Conservation (phyloP, 2,797 vertebrate species). For the Acanthis flammea region DNA sequence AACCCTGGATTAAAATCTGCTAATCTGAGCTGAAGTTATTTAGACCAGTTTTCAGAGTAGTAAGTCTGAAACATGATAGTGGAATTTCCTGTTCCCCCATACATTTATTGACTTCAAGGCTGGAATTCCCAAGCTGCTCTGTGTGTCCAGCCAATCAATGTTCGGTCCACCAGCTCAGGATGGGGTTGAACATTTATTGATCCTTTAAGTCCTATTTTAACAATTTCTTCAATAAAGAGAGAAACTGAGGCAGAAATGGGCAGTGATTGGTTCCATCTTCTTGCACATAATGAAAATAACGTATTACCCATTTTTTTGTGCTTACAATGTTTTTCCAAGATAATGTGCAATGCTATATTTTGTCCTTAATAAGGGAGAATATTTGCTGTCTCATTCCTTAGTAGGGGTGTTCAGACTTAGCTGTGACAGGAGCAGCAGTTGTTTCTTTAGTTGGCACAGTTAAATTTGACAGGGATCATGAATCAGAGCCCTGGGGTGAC, state of each 20-base stretch:
- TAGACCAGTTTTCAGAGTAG: neutral
- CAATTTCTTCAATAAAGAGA: neutral
- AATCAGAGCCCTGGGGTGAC: slow-evolving; percentile 21
- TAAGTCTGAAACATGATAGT: neutral
- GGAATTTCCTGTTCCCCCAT: neutral
- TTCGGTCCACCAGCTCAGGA: neutral
- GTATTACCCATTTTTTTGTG: neutral
- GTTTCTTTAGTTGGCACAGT: neutral
- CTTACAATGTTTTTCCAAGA: neutral
- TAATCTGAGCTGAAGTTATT: neutral
- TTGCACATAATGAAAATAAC: neutral
- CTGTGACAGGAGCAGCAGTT: neutral
- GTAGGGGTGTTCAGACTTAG: neutral
- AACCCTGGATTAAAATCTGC: neutral
- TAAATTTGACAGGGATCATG: slow-evolving; percentile 1
- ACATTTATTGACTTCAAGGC: neutral
- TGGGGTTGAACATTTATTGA: neutral
- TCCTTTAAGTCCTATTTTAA: neutral
- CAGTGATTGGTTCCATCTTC: neutral
- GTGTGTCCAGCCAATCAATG: neutral
- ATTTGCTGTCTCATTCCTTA: slow-evolving; percentile 7
- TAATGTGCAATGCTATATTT: neutral
- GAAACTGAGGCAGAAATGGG: neutral
- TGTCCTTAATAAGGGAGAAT: neutral
- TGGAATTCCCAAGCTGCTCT: neutral